Base-by-base conservation (phyloP, 2,797 vertebrate species). In the Danio kyathit region DNA sequence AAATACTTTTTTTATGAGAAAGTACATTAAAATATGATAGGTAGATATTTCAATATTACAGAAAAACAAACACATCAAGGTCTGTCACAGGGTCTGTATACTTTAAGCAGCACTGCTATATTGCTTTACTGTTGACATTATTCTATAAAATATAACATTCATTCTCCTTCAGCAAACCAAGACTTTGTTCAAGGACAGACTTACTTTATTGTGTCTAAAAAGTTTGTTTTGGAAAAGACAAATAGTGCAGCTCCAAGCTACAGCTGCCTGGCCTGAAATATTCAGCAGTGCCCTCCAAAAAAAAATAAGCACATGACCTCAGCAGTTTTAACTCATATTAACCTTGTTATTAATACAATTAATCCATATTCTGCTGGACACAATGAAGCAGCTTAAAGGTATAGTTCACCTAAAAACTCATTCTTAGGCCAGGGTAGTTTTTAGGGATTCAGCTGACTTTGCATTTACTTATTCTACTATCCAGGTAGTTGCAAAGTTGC, bases 181-280 rank as follows among this genome's bases (percentile, higher is more conserved):
- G 16, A 63, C n/a, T 10, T 43, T 40, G 6, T n/a, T 8, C 48
- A 76, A 76, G 38, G 38, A 43, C 74, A 64, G n/a, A 51, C 11
- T 10, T 63, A 40, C 56, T 40, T 61, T 51, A 74, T 49, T 40
- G 59, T 75, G 48, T 76, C 74, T 29, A 41, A 56, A 65, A 56
- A 54, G 38, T 65, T 56, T 76, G 48, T 56, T 21, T 44, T 12
- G 48, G 61, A 52, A 65, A 76, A 56, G 38, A 56, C 49, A 64
- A 43, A 76, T 16, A 76, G 49, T 54, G 38, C 74, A 76, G 61
- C 74, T 76, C 49, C 38, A 54, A 76, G 40, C 61, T 52, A 65
- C 38, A 56, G 10, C 5, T 56, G n/a, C 10, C 43, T 49, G 14
- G 57, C 17, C 49, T 66, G 40, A 66, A 76, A 66, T 76, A 65